phyloP scores from a whole-genome alignment of 2,888 invertebrate species.

The Drosophila greeni region DNA sequence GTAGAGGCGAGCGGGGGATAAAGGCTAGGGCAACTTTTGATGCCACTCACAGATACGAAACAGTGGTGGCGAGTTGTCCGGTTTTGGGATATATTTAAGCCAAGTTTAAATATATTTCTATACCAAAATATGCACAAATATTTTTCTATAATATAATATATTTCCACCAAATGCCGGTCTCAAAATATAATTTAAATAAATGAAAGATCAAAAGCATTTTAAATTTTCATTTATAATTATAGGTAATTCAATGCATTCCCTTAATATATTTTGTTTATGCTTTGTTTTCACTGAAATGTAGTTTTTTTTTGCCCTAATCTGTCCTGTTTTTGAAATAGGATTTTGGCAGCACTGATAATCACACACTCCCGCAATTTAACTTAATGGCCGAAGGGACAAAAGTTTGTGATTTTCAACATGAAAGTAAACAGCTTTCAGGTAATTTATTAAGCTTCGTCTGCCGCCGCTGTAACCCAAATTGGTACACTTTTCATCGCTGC shows the following conservation, averaged over 20 bases:
- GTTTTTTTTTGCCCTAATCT: neutral
- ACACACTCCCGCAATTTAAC: constrained; percentile 66
- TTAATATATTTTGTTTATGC: neutral
- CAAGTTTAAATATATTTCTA: neutral
- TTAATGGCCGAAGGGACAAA: constrained; percentile 65
- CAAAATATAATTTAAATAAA: neutral
- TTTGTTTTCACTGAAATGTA: neutral
- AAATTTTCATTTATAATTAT: neutral
- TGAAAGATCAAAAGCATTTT: neutral
- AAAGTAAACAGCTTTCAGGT: constrained; percentile 65
- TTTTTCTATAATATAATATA: too few species aligned
- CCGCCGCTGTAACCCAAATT: constrained; percentile 41
- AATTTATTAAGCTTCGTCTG: constrained; percentile 65
- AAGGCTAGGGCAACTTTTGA: constrained; percentile 62
- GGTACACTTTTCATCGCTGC: constrained; percentile 33
- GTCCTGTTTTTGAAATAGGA: neutral
- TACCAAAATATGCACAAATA: too few species aligned
- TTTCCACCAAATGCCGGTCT: too few species aligned
- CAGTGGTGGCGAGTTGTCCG: neutral
- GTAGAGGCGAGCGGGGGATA: constrained; percentile 33
- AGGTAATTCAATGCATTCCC: neutral
- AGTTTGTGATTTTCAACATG: constrained; percentile 61
- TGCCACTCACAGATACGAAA: constrained; percentile 37
- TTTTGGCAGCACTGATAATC: constrained; percentile 47
- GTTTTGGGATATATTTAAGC: constrained; percentile 50